A percentile compares a stretch with the other conserved stretches of the same genome.
These are phyloP conservation scores for Myrmophylax atrothorax DNA, from an alignment of 2,113 vertebrate genomes.

Conservation along the genomic window DNA sequence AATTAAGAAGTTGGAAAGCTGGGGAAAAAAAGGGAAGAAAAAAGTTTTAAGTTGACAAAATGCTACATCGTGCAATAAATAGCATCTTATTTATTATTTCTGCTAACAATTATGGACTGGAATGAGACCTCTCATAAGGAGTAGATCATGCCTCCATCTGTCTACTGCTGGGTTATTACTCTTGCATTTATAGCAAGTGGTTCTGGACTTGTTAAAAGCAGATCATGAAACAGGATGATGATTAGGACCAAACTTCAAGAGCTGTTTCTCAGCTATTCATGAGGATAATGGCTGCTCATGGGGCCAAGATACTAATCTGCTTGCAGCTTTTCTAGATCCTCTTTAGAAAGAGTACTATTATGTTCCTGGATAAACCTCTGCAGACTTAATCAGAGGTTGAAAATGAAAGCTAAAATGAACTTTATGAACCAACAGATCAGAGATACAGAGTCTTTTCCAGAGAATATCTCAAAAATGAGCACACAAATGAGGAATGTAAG, in stretches of 20 bases:
- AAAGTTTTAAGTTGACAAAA: slow-evolving; percentile 20
- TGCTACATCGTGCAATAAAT: slow-evolving; percentile 5
- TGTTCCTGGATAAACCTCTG: neutral
- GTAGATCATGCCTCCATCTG: slow-evolving; percentile 51
- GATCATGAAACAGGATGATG: neutral
- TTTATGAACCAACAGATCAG: neutral
- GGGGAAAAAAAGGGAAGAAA: neutral
- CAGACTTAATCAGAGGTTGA: neutral
- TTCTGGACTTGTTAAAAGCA: neutral
- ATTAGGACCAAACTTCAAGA: neutral
- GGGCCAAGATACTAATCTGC: neutral
- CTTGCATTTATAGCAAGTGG: neutral
- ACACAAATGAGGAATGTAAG: neutral
- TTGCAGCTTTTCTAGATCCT: neutral
- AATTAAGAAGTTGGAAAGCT: slow-evolving; percentile 12
- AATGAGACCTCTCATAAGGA: slow-evolving; percentile 40
- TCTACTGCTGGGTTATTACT: neutral
- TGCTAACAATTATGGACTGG: slow-evolving; percentile 26
- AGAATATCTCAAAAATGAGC: neutral
- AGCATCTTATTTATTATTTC: slow-evolving; percentile 36
- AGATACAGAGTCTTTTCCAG: neutral
- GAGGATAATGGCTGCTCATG: neutral
- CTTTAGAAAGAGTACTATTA: neutral
- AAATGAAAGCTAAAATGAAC: neutral
- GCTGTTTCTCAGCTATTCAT: neutral